Percentiles rank a stretch among this genome's conserved stretches.
Conservation (phyloP, 2,888 invertebrate genomes). For the Caenorhabditis afra region DNA sequence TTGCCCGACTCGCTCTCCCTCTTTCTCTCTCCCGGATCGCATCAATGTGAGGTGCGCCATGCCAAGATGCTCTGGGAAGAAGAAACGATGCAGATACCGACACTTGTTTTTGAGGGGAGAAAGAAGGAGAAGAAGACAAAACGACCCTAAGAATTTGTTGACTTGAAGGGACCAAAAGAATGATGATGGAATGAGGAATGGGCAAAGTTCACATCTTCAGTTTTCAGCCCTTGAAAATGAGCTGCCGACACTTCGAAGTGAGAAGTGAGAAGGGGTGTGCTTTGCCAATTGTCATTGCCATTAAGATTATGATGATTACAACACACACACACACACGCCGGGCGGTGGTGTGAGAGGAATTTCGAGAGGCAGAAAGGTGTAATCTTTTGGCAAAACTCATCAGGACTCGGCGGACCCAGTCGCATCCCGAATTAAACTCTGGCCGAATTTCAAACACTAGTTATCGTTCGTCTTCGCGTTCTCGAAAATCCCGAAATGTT, state of each 20-base stretch:
- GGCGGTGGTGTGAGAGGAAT: constrained; percentile 29
- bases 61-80: constrained; percentile 2
- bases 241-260: constrained; percentile 2
- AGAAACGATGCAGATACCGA: constrained; percentile 23
- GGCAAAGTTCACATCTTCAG: constrained; percentile 34
- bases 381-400: constrained; percentile 1
- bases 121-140: constrained; percentile 7
- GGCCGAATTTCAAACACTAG: too few species aligned
- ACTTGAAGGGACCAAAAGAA: neutral
- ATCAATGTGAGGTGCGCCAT: constrained; percentile 29
- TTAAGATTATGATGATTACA: constrained; percentile 60
- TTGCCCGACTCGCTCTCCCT: constrained; percentile 15
- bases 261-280: constrained; percentile 3
- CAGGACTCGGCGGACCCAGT: too few species aligned
- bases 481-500: too few species aligned
- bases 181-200: neutral
- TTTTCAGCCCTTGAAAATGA: constrained; percentile 1
- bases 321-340: too few species aligned
- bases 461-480: too few species aligned
- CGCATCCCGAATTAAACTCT: neutral
- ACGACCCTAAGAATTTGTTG: constrained; percentile 23
- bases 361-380: constrained; percentile 21
- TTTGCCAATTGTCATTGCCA: constrained; percentile 45
- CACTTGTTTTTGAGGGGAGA: constrained; percentile 43
- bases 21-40: constrained; percentile 20